Base-by-base conservation (phyloP, 2,113 vertebrate species). In the Pachypanchax playfairii region DNA sequence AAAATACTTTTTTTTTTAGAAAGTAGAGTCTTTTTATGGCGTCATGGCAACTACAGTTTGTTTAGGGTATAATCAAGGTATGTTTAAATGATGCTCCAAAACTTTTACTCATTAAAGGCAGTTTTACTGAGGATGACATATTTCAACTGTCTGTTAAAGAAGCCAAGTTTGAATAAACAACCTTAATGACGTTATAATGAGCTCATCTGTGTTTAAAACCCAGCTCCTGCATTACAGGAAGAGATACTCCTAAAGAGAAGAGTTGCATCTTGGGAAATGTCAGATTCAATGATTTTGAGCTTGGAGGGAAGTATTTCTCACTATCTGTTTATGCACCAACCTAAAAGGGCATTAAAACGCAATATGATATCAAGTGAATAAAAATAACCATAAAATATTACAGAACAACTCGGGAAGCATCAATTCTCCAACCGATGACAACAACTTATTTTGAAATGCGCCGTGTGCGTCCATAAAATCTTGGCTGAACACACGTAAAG, bases 391-490 rank as follows among this genome's bases (percentile, higher is more conserved):
- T 21, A 35, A 60, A 1, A 20, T 8, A 0, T 18, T 12, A 38
- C 48, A 14, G 21, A 18, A 39, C 15, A 17, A 21, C 13, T 0
- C 3, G 48, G 39, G n/a, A 50, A 2, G 2, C 13, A 20, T 35
- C 39, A 36, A 28, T 61, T 39, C 21, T 36, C 7, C 12, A 33
- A 4, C 2, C 21, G 36, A 72, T 6, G 26, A 41, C 28, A 58
- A 48, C 7, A 35, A 35, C 33, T 35, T 35, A 35, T 56, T 47
- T 39, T 52, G 35, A 47, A 55, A 18, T 50, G 4, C 3, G 31
- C 50, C 53, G 64, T 58, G 41, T 4, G n/a, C 20, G 26, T 49
- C 2, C 25, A 75, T 29, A 7, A 13, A 49, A 25, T 43, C 10
- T 24, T 53, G 38, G 21, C 28, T 13, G 2, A 6, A 38, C 4